These are phyloP conservation scores for Xiphorhynchus elegans DNA, from an alignment of 2,113 vertebrate species.

Conservation along the genomic window DNA sequence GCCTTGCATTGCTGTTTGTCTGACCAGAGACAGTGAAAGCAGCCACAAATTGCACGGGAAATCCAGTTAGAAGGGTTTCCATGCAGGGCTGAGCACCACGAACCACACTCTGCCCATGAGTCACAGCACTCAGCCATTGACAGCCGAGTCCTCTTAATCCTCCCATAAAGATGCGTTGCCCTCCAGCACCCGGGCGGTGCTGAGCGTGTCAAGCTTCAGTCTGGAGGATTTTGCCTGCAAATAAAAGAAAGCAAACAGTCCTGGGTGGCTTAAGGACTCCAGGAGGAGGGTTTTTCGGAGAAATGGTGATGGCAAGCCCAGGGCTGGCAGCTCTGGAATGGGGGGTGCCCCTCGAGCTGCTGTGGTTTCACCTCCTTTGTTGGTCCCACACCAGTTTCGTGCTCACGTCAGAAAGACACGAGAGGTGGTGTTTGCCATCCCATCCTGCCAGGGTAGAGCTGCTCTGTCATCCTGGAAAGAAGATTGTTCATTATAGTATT, in stretches of 20 bases:
- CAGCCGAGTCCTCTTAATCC: not conserved
- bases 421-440: not conserved
- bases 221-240: not conserved
- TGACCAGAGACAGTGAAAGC: not conserved
- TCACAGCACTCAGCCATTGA: not conserved
- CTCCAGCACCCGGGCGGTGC: not conserved
- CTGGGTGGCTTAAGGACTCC: not conserved
- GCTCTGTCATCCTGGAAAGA: not conserved
- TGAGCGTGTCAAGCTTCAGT: not conserved
- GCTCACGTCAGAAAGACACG: not conserved
- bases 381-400: not conserved
- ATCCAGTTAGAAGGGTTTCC: not conserved
- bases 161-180: not conserved
- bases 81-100: not conserved
- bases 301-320: not conserved
- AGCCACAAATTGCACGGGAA: not conserved
- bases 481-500: not conserved
- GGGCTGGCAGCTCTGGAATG: not conserved
- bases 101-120: not conserved
- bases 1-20: not conserved
- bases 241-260: not conserved
- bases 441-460: not conserved
- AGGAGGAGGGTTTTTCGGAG: not conserved
- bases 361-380: not conserved
- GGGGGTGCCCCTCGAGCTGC: not conserved